Base-by-base conservation (phyloP, 2,888 invertebrate species). In the Lithophane socia region DNA sequence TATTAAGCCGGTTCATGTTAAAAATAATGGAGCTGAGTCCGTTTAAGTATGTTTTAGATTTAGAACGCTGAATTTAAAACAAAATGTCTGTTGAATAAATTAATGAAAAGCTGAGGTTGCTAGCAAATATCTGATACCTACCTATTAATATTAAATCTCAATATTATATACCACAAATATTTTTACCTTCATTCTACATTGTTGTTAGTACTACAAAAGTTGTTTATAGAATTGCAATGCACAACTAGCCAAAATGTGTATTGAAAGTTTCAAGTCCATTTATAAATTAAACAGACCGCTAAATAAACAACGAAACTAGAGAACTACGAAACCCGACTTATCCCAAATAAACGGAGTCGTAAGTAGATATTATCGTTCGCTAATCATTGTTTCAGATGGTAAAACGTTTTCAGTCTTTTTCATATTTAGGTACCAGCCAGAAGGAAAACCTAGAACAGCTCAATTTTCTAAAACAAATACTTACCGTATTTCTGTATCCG, bases 1-100 rank as follows among this genome's bases (percentile, higher is more conserved):
- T 81, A 82, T 84, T 60, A 78, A 74, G 69, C 65, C 63, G n/a
- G n/a, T 75, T 76, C 66, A 75, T 69, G 70, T 73, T 73, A 37
- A 66, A 37, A 63, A 61, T 81, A 68, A 72, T 75, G 10, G 64
- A 66, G 65, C 74, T 61, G 42, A 67, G 47, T 69, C 52, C 29
- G 16, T 72, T 71, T 66, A 42, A 21, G 37, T 37, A 63, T 24
- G 42, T 60, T 76, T 67, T 60, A 54, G 21, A 73, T 63, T 63
- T 44, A n/a, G 3, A 29, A 69, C 3, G 42, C 5, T 47, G 12
- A 24, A 77, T 67, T 67, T 12, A 21, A 21, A 60, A 49, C 18
- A 47, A 54, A 72, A 37, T 56, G 0, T 49, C 16, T 56, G 9
- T 68, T 49, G 37, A 44, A 61, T 66, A 60, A n/a, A 60, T 78